Evolutionary conservation across 2,797 vertebrate genomes (phyloP).

Genomic region (Otolemur crassicaudatus): DNA sequence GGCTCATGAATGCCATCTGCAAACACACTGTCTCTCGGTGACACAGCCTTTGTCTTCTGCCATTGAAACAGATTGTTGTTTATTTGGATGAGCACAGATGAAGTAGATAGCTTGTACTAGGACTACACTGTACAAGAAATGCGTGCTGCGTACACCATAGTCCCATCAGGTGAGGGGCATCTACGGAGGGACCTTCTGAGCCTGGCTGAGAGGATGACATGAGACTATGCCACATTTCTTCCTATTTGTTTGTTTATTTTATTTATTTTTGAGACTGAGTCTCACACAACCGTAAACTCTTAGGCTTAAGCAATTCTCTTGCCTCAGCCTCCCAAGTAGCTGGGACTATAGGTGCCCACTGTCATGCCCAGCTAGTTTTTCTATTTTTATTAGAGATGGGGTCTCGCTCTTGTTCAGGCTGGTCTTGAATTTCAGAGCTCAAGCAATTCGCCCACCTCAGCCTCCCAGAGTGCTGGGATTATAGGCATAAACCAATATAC

Average conservation of each 20-base stretch:
- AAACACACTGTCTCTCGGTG: not conserved
- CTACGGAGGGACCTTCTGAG: not conserved
- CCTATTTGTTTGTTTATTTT: not conserved
- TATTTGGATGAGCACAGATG: not conserved
- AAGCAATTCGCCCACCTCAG: too few species aligned
- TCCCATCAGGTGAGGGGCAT: not conserved
- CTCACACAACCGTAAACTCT: too few species aligned
- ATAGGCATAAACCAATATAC: too few species aligned
- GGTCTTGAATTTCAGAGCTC: too few species aligned
- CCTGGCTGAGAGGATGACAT: not conserved
- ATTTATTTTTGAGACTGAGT: too few species aligned
- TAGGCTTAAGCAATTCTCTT: too few species aligned
- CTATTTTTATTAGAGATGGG: too few species aligned
- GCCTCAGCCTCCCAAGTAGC: too few species aligned
- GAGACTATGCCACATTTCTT: not conserved
- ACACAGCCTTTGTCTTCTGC: not conserved
- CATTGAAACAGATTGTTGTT: not conserved
- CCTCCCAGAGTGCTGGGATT: too few species aligned
- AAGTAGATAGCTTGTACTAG: not conserved
- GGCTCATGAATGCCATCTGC: not conserved
- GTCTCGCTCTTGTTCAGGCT: too few species aligned
- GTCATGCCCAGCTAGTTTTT: too few species aligned
- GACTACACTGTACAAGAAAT: not conserved
- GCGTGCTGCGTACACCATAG: not conserved
- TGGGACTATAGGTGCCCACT: too few species aligned